Evolutionary conservation across 2,113 vertebrate species (phyloP).

Genomic region (Pluvianellus socialis): DNA sequence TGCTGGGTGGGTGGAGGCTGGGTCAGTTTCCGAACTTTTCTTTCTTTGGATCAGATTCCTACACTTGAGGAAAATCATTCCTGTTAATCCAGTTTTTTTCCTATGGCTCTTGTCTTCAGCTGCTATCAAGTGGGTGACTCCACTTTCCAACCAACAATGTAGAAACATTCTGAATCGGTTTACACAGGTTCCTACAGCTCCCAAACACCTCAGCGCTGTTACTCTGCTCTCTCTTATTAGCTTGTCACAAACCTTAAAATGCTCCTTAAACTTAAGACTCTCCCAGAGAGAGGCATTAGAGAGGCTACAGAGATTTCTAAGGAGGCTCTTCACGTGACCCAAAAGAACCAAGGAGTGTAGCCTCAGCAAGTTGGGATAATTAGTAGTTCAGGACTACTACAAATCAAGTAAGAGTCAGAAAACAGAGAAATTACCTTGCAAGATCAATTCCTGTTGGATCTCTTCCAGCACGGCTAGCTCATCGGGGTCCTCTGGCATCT

Average conservation of each 20-base stretch:
- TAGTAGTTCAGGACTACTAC: not conserved
- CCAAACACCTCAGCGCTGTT: not conserved
- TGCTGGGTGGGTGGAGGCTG: not conserved
- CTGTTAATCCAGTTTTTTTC: not conserved
- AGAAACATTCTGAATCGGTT: not conserved
- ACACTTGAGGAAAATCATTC: not conserved
- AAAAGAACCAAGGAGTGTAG: not conserved
- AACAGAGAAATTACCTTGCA: constrained; percentile 76
- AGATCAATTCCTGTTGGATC: constrained; percentile 87
- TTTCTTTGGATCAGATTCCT: not conserved
- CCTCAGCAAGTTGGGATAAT: not conserved
- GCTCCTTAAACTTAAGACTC: not conserved
- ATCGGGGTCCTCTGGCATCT: constrained; percentile 70
- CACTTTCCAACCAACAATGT: not conserved
- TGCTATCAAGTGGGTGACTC: rapidly evolving
- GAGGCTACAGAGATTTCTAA: not conserved
- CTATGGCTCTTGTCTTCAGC: not conserved
- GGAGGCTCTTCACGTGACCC: rapidly evolving
- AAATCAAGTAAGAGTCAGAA: not conserved
- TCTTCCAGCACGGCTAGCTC: constrained; percentile 86
- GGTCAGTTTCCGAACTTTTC: rapidly evolving
- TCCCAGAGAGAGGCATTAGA: not conserved
- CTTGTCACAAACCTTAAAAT: not conserved
- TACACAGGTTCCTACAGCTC: not conserved
- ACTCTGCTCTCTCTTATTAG: not conserved